phyloP scores from a whole-genome alignment of 2,113 vertebrate species.

The Salvelinus namaycush region DNA sequence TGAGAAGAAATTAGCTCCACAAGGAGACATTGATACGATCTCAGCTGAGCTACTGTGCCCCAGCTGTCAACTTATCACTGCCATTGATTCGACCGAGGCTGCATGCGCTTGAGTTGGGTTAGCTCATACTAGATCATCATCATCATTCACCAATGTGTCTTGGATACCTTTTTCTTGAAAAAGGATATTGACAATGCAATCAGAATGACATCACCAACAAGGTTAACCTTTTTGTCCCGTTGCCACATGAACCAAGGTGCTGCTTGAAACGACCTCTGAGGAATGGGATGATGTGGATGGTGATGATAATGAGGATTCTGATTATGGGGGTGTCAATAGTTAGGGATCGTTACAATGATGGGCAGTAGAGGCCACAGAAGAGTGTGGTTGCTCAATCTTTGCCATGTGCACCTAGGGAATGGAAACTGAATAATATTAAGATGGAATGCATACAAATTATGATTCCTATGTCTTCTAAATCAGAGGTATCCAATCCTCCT shows the following conservation, averaged over 20 bases:
- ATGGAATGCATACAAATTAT: too few relatives aligned
- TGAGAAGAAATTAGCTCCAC: background rate
- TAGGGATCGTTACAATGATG: background rate
- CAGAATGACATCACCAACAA: background rate
- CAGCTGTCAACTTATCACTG: background rate
- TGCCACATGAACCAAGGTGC: background rate
- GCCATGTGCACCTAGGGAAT: too few relatives aligned
- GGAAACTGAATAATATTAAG: too few relatives aligned
- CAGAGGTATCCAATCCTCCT: too few relatives aligned
- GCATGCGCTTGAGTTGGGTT: background rate
- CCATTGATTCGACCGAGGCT: background rate
- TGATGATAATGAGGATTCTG: too few relatives aligned
- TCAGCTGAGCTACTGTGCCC: background rate
- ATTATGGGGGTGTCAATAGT: too few relatives aligned
- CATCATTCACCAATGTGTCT: background rate
- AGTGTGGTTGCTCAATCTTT: background rate
- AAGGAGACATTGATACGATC: slow-evolving; percentile 2
- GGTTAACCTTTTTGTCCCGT: background rate
- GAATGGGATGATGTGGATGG: too few relatives aligned
- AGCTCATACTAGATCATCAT: background rate
- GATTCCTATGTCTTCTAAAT: too few relatives aligned
- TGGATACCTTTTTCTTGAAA: background rate
- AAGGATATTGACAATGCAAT: background rate
- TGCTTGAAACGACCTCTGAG: too few relatives aligned
- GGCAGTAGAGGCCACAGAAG: background rate